Evolutionary conservation across 2,797 vertebrate genomes (phyloP), one percentile per base, ranked within the genome.

Genomic region (Danio albolineatus): DNA sequence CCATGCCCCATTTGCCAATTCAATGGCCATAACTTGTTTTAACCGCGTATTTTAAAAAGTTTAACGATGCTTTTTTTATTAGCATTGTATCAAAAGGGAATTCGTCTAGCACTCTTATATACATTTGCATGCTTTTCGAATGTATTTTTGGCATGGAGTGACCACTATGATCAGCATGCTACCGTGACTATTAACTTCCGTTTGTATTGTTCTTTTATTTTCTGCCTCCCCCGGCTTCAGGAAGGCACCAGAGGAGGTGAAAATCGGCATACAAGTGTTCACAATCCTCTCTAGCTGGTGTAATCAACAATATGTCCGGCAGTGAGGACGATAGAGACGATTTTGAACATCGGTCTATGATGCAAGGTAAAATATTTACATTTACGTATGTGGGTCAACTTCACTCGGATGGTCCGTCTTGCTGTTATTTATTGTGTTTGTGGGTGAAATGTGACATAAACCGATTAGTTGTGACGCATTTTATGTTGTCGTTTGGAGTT

Each of bases 271-370:
- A 75, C 9, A 51, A 71, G 72, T 43, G 57, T 76, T 17, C 76
- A 12, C 73, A 12, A 60, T n/a, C 76, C 77, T 48, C 19, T 79
- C 43, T 54, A 64, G 36, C 74, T 56, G 73, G 76, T 71, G 79
- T 66, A 79, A 67, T 41, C 70, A 59, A 59, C 10, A 83, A 83
- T 66, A 95, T 95, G 94, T 95, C 94, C 89, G 94, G 92, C 83
- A 94, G 93, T 81, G 94, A 94, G 44, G 94, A 94, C 12, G 94
- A 94, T 57, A 87, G 93, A 77, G 92, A 94, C 17, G 93, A 93
- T 38, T 94, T 93, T 36, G 91, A 91, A 90, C 87, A 91, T 70
- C 92, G 93, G 41, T 85, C 86, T 9, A 53, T 93, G 82, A 59
- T 94, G 75, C 94, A 93, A 89, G 94, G 94, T 95, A 92, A 90